These are phyloP conservation scores for Hirundichthys speculiger DNA, from an alignment of 2,113 vertebrate genomes.

Conservation along the genomic window DNA sequence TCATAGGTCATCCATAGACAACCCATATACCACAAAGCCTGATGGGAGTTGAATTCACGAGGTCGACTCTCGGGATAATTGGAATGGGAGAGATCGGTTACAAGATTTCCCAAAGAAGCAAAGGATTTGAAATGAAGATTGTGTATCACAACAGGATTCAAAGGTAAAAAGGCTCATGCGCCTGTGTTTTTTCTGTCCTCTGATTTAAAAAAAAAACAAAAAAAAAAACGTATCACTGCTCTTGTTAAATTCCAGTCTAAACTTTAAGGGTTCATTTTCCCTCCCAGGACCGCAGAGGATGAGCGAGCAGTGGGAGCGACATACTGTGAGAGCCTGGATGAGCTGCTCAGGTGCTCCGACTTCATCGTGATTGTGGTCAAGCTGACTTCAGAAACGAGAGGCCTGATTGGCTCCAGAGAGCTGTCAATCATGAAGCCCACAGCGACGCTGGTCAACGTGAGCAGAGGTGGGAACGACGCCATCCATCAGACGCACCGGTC, in stretches of 20 bases:
- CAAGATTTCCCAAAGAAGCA: conserved; percentile 54
- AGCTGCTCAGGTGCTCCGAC: conserved; percentile 47
- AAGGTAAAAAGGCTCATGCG: too few species aligned
- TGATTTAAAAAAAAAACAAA: too few species aligned
- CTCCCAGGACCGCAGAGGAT: background rate
- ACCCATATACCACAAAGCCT: background rate
- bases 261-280: background rate
- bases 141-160: conserved; percentile 59
- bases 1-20: conserved; percentile 47
- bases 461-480: conserved; percentile 35
- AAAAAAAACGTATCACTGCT: background rate
- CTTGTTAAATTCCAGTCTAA: background rate
- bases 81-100: conserved; percentile 63
- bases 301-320: conserved; percentile 25
- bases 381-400: conserved; percentile 25
- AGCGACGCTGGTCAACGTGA: conserved; percentile 55
- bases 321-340: conserved; percentile 29
- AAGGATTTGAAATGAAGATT: conserved; percentile 66
- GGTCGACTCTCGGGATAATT: conserved; percentile 56
- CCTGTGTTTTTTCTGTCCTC: background rate
- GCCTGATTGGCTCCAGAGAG: conserved; percentile 41
- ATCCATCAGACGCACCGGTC: background rate
- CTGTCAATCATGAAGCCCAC: conserved; percentile 57
- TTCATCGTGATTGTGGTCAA: conserved; percentile 35
- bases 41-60: conserved; percentile 54